phyloP scores from a whole-genome alignment of 2,797 vertebrate genomes.

The Cercopithecus petaurista region DNA sequence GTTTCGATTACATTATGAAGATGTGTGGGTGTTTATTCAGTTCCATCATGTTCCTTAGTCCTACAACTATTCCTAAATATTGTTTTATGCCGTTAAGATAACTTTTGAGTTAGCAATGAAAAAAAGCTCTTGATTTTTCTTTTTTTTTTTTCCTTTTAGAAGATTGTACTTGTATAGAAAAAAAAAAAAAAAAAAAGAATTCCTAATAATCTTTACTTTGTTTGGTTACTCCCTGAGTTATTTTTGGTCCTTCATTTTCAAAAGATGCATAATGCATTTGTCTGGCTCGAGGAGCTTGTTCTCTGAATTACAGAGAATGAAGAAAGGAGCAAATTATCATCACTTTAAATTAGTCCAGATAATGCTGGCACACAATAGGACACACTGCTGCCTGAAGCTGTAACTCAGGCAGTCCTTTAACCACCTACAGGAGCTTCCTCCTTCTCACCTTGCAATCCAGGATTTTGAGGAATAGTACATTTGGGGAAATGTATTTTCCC shows the following conservation, averaged over 20 bases:
- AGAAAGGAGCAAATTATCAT: not conserved
- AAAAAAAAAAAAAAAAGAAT: not conserved
- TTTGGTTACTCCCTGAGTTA: constrained; percentile 45
- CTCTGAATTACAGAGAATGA: constrained; percentile 25
- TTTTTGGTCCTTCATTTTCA: constrained; percentile 8
- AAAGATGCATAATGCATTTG: not conserved
- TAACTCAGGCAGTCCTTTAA: not conserved
- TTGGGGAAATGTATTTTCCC: not conserved
- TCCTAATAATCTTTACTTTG: constrained; percentile 25
- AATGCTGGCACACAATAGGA: not conserved
- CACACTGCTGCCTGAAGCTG: not conserved
- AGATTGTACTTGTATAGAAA: not conserved
- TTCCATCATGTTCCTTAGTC: not conserved
- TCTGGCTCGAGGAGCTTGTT: not conserved
- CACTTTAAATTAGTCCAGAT: not conserved
- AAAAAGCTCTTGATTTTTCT: not conserved
- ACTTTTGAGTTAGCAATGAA: constrained; percentile 24
- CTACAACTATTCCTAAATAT: not conserved
- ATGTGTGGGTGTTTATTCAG: not conserved
- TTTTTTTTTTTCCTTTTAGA: not conserved
- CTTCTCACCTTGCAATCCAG: not conserved
- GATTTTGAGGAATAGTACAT: not conserved
- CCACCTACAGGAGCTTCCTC: not conserved
- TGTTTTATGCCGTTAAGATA: constrained; percentile 19
- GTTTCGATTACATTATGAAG: not conserved